These are phyloP conservation scores for Odontomachus brunneus DNA, from an alignment of 1,140 invertebrate genomes.

Conservation along the genomic window DNA sequence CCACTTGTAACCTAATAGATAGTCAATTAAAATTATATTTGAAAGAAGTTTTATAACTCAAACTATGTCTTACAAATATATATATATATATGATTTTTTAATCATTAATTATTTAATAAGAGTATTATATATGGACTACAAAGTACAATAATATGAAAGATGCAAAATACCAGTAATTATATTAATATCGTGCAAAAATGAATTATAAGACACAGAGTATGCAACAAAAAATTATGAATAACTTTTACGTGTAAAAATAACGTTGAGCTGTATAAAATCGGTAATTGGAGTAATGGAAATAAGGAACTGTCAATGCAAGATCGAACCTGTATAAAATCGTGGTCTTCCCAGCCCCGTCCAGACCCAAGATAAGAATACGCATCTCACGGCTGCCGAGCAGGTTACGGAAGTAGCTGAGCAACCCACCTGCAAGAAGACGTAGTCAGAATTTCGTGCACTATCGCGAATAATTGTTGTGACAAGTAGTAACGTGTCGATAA, in stretches of 20 bases:
- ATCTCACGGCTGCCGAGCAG: slow-evolving; percentile 97
- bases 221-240: slow-evolving; percentile 2
- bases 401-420: slow-evolving; percentile 97
- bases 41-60: not conserved
- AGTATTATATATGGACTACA: too few species aligned
- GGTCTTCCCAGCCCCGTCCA: slow-evolving; percentile 99
- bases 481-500: not conserved
- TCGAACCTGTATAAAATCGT: slow-evolving; percentile 96
- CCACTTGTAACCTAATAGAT: slow-evolving; percentile 93
- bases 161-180: not conserved
- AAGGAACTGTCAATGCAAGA: slow-evolving; percentile 58
- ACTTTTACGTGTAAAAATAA: not conserved
- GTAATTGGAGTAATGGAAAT: slow-evolving; percentile 42
- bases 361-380: slow-evolving; percentile 98
- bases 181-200: not conserved
- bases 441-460: not conserved
- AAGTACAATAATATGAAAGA: not conserved
- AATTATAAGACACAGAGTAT: not conserved
- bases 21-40: slow-evolving; percentile 1
- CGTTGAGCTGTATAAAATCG: not conserved
- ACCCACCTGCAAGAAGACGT: slow-evolving; percentile 90
- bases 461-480: not conserved
- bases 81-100: not conserved
- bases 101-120: not conserved
- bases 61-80: not conserved